Conservation (phyloP, 92 coral and sea anemone species). For the Epizoanthus stellaris region DNA sequence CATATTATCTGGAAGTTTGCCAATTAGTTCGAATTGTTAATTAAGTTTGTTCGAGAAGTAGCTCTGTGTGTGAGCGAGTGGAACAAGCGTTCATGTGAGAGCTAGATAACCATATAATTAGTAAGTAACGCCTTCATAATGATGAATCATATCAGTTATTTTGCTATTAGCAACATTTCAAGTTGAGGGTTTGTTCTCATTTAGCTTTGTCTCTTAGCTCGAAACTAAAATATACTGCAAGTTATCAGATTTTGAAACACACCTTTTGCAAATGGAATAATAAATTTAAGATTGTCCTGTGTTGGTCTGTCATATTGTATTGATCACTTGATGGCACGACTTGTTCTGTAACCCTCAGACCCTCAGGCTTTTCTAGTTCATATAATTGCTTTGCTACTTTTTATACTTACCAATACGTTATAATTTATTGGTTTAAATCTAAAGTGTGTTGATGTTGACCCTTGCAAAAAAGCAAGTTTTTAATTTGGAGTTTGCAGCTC, state of each 20-base stretch:
- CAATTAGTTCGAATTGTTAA: conserved; percentile 11
- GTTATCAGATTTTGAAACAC: conserved; percentile 16
- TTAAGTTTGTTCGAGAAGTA: background rate
- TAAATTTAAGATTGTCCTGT: background rate
- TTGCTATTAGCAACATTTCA: conserved; percentile 25
- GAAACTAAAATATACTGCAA: background rate
- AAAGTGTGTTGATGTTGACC: too few relatives aligned
- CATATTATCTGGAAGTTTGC: background rate
- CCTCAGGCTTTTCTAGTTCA: background rate
- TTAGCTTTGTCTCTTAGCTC: background rate
- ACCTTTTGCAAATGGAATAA: conserved; percentile 28
- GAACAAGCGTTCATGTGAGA: conserved; percentile 5
- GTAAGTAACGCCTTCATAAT: conserved; percentile 33
- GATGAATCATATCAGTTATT: background rate
- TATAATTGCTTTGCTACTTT: background rate
- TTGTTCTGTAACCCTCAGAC: background rate
- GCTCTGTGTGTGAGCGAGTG: conserved; percentile 28
- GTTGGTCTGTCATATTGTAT: conserved; percentile 4
- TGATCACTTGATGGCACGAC: background rate
- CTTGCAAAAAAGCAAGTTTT: too few relatives aligned
- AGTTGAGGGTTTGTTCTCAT: background rate
- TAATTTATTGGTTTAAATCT: too few relatives aligned
- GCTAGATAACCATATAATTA: conserved; percentile 25
- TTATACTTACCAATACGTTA: too few relatives aligned
- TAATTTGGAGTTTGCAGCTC: too few relatives aligned